Conservation (phyloP, 2,113 vertebrate species). For the Gallinago jamesoni region DNA sequence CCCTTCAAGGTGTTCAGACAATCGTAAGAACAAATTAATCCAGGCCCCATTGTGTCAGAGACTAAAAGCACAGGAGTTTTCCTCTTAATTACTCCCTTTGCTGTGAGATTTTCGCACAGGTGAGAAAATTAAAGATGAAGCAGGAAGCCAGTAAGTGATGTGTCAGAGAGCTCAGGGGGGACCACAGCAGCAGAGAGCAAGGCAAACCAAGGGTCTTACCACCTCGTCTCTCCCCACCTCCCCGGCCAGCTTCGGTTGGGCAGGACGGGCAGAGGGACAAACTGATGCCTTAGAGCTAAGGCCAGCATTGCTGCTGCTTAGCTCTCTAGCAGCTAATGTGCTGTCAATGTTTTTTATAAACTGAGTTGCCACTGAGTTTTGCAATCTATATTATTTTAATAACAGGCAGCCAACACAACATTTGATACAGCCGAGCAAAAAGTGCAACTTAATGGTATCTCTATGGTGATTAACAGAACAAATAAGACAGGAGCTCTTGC, state of each 20-base stretch:
- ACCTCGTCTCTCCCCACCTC: not conserved
- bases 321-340: not conserved
- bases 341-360: not conserved
- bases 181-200: not conserved
- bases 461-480: not conserved
- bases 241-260: not conserved
- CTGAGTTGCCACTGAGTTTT: not conserved
- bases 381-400: not conserved
- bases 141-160: not conserved
- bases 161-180: not conserved
- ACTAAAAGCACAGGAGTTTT: not conserved
- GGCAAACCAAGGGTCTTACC: not conserved
- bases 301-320: not conserved
- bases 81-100: not conserved
- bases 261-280: not conserved
- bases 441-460: not conserved
- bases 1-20: not conserved
- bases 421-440: not conserved
- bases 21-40: rapidly evolving
- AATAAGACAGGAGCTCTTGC: not conserved
- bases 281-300: not conserved
- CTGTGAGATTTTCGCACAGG: not conserved
- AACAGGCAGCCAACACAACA: not conserved
- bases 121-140: not conserved
- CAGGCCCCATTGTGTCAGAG: not conserved